Percentiles rank a stretch among this genome's conserved stretches.
Evolutionary conservation across 2,888 invertebrate genomes (phyloP).

Genomic region (Orthosia incerta): DNA sequence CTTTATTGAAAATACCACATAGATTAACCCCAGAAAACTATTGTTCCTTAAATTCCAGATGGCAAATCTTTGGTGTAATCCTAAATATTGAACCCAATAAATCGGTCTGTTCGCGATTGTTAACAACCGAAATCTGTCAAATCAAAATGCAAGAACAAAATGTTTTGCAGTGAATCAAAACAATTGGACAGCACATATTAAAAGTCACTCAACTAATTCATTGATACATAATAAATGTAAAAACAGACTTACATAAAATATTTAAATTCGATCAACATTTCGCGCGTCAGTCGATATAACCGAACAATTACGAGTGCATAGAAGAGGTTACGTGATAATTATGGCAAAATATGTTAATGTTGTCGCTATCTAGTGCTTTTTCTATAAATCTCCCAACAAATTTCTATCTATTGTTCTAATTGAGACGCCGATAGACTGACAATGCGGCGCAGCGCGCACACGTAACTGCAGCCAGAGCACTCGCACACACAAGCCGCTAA

Average conservation of each 20-base stretch:
- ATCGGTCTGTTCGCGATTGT: no score
- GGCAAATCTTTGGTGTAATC: neutral
- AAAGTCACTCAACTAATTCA: constrained; percentile 15
- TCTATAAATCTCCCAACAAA: constrained; percentile 81
- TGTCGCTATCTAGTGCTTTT: constrained; percentile 74
- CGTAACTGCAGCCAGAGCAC: constrained; percentile 85
- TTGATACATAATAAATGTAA: constrained; percentile 15
- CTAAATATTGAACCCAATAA: neutral
- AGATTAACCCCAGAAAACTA: neutral
- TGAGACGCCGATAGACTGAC: constrained; percentile 83
- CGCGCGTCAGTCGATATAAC: constrained; percentile 60
- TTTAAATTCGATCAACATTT: constrained; percentile 52
- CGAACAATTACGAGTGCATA: constrained; percentile 63
- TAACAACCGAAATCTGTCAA: neutral
- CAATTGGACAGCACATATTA: neutral
- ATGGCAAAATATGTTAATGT: constrained; percentile 73
- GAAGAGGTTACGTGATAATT: constrained; percentile 70
- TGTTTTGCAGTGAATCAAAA: neutral
- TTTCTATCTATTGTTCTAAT: constrained; percentile 89
- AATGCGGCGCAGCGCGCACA: constrained; percentile 79
- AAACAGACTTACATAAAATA: constrained; percentile 60
- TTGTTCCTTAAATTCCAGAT: neutral
- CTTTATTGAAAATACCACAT: neutral
- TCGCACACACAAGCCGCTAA: constrained; percentile 78
- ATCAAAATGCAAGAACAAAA: neutral